Base-by-base conservation (phyloP, 1,140 invertebrate species). In the Monomorium pharaonis region DNA sequence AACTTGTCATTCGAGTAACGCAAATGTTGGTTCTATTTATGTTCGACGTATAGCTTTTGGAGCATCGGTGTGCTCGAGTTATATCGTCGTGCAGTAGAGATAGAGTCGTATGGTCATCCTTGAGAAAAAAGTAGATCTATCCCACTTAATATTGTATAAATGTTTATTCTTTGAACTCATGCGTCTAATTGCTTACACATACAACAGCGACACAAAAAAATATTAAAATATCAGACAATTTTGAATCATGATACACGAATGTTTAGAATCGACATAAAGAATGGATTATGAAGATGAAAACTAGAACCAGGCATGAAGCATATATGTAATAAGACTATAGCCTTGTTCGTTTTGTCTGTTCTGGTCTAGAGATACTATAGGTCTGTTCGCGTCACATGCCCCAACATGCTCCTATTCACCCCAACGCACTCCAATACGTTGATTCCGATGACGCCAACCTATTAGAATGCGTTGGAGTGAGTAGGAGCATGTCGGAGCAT, bases 121-220 rank as follows among this genome's bases (percentile, higher is more conserved):
- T 21, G 1, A 54, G 27, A 54, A 16, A 37, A 30, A 10, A 51
- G 10, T 54, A 4, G 2, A 3, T n/a, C n/a, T 24, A 44, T 33
- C 37, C 12, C 49, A n/a, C 54, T 74, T 21, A n/a, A 72, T 51
- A 72, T n/a, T 4, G 3, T 51, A 1, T 27, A 51, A 54, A 21
- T 21, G 27, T 54, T 24, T 74, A 54, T 49, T 30, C 44, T 12
- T 70, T 70, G n/a, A 74, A 49, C 49, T 74, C 37, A 7, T 54
- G 10, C 5, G n/a, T 54, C 37, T 74, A 54, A 74, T 74, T 30
- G 33, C 12, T 54, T 12, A 33, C 27, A 51, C n/a, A 21, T n/a
- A 72, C 21, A 72, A 33, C 69, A 72, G 27, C n/a, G n/a, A n/a
- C n/a, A n/a, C n/a, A n/a, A n/a, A n/a, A n/a, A 49, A 51, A 30